Evolutionary conservation across 2,113 vertebrate genomes (phyloP), one percentile per base, ranked within the genome.

Genomic region (Lanius collurio): DNA sequence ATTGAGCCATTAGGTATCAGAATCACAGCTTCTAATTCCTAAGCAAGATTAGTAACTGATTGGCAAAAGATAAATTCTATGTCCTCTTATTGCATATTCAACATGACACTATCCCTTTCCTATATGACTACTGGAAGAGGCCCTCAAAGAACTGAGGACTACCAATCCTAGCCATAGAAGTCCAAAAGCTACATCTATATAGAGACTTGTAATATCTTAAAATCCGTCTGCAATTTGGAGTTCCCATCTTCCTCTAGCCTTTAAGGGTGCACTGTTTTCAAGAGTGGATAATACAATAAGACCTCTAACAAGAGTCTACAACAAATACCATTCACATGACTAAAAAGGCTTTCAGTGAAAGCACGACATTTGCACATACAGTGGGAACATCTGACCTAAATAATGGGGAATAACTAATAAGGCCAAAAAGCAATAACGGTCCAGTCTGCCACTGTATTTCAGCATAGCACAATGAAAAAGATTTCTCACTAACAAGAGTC

Each of bases 41-140:
- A 69, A 85, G 7, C 17, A 59, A 47, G 37, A 52, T 0, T 3
- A 0, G n/a, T 55, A 91, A 63, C 18, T 4, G 6, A 30, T 1
- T 8, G 4, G 16, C 35, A 86, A 28, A 69, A 65, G 14, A 42
- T 31, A 56, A 86, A 56, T 37, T 39, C 27, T n/a, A 17, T 6
- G 3, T 46, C 24, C n/a, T 77, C 23, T 47, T 39, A 52, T 0
- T 70, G 30, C 17, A 55, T 8, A 22, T 50, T 56, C 35, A 57
- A 41, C 18, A 31, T 31, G 46, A n/a, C 9, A 13, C 27, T 39
- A n/a, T 22, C 87, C 20, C 52, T 19, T 52, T 62, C 67, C 46
- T 62, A 46, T 6, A 46, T 14, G 89, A 33, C 41, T 52, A 17
- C 46, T 56, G 35, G 15, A 83, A 57, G 0, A 14, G 33, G 27